A percentile compares a stretch with the other conserved stretches of the same genome.
These are phyloP conservation scores for Xiphophorus couchianus DNA, from an alignment of 2,113 vertebrate species.

Conservation along the genomic window DNA sequence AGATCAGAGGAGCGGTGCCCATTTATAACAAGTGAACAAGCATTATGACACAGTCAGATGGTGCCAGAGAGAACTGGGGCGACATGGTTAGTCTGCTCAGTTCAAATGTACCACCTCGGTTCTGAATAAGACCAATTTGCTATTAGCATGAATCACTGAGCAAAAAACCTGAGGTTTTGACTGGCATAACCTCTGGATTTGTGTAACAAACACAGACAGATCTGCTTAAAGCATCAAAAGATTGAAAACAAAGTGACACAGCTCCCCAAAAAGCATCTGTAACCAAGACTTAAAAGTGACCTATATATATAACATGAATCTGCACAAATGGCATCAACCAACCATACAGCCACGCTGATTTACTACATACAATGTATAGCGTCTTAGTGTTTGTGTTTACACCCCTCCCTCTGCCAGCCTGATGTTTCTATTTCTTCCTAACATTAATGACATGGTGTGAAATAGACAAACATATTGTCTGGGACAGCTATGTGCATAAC, in stretches of 20 bases:
- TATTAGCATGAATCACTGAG: constrained; percentile 18
- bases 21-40: constrained; percentile 86
- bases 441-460: constrained; percentile 67
- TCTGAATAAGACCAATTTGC: constrained; percentile 38
- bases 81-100: constrained; percentile 50
- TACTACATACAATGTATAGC: constrained; percentile 24
- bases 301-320: neutral
- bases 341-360: constrained; percentile 21
- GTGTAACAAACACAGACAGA: neutral
- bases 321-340: constrained; percentile 4
- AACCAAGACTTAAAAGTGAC: constrained; percentile 42
- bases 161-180: constrained; percentile 8
- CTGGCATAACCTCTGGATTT: neutral
- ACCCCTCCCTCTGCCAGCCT: constrained; percentile 24
- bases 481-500: constrained; percentile 55
- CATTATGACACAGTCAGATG: constrained; percentile 82
- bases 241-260: constrained; percentile 17
- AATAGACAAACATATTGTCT: constrained; percentile 69
- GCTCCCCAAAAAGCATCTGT: constrained; percentile 16
- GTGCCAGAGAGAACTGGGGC: constrained; percentile 64
- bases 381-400: constrained; percentile 2
- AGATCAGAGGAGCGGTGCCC: constrained; percentile 84
- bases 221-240: neutral
- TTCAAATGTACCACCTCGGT: constrained; percentile 41
- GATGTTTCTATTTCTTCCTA: constrained; percentile 64